phyloP scores from a whole-genome alignment of 2,797 vertebrate species.

The Catharus ustulatus region DNA sequence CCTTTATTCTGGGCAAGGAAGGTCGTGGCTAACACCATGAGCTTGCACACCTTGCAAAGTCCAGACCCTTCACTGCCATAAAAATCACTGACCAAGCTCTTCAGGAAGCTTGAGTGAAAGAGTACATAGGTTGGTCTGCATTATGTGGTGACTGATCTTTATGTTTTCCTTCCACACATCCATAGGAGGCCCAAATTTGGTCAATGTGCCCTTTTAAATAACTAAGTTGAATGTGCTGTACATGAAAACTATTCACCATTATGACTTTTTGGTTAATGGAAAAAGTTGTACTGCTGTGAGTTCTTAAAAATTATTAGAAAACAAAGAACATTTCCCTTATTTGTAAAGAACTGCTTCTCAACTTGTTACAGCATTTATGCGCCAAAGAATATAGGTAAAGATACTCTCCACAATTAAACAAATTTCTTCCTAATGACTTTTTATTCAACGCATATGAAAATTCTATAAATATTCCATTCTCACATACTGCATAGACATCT shows the following conservation, averaged over 20 bases:
- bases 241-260: not conserved
- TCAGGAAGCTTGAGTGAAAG: not conserved
- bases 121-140: not conserved
- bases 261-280: not conserved
- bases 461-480: not conserved
- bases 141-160: not conserved
- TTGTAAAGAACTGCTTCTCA: not conserved
- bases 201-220: not conserved
- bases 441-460: not conserved
- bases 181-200: not conserved
- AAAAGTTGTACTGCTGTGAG: not conserved
- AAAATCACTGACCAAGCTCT: not conserved
- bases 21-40: rapidly evolving
- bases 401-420: not conserved
- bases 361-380: not conserved
- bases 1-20: not conserved
- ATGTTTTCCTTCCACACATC: not conserved
- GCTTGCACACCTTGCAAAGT: not conserved
- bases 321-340: not conserved
- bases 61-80: not conserved
- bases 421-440: not conserved
- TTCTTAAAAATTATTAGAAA: not conserved
- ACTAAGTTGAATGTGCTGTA: not conserved
- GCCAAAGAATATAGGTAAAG: not conserved
- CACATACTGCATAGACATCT: not conserved